These are phyloP conservation scores for Perca fluviatilis DNA, from an alignment of 2,113 vertebrate species.

Conservation along the genomic window DNA sequence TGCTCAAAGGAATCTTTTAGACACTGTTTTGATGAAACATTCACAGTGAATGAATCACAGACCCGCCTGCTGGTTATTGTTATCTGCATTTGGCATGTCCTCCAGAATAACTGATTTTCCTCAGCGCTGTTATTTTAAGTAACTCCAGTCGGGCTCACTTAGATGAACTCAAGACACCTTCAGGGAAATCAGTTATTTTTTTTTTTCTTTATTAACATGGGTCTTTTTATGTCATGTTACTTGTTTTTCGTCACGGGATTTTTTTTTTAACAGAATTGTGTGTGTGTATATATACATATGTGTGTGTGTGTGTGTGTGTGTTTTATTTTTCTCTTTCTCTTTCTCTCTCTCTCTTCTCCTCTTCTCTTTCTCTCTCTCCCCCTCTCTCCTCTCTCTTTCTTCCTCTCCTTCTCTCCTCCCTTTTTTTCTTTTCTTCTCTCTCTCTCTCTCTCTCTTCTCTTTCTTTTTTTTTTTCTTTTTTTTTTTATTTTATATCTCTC, in stretches of 20 bases:
- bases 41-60: slow-evolving; percentile 54
- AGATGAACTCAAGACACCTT: slow-evolving; percentile 13
- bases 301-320: no score
- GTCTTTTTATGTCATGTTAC: background rate
- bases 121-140: slow-evolving; percentile 11
- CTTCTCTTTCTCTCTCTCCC: no score
- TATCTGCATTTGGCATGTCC: slow-evolving; percentile 28
- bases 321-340: no score
- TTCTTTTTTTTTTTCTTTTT: no score
- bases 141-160: background rate
- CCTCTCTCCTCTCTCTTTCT: no score
- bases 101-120: slow-evolving; percentile 8
- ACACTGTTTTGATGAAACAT: slow-evolving; percentile 42
- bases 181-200: background rate
- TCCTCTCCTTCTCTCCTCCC: no score
- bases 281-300: no score
- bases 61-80: slow-evolving; percentile 38
- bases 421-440: no score
- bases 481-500: no score
- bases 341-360: no score
- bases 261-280: background rate
- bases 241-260: slow-evolving; percentile 2
- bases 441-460: no score
- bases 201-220: no score
- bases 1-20: slow-evolving; percentile 51